A percentile compares a stretch with the other conserved stretches of the same genome.
Conservation (phyloP, 2,888 invertebrate species). For the Clunio marinus region DNA sequence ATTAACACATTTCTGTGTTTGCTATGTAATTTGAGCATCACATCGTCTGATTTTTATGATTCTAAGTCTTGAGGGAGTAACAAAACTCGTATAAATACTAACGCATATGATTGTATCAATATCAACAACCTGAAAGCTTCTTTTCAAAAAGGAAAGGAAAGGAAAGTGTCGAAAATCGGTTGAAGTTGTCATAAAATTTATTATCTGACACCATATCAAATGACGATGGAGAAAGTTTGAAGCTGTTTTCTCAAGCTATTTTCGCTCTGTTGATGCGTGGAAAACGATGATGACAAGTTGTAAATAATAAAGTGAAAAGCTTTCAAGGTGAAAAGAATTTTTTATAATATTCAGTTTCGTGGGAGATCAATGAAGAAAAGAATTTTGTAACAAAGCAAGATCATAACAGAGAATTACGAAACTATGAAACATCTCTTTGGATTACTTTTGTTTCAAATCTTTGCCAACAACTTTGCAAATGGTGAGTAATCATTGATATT, state of each 20-base stretch:
- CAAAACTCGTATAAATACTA: too few species aligned
- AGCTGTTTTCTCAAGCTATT: neutral
- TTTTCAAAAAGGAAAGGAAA: too few species aligned
- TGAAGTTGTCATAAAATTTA: constrained; percentile 3
- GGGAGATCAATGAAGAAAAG: constrained; percentile 8
- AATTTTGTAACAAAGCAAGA: constrained; percentile 4
- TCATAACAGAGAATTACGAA: constrained; percentile 13
- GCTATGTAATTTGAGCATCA: neutral
- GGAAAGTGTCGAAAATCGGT: neutral
- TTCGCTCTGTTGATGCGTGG: neutral
- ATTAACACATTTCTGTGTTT: constrained; percentile 4
- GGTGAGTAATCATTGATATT: constrained; percentile 28
- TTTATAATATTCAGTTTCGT: neutral
- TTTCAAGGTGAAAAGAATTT: constrained; percentile 1
- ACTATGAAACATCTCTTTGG: constrained; percentile 37
- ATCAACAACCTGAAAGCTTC: too few species aligned
- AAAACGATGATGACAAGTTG: constrained; percentile 18
- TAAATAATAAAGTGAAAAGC: constrained; percentile 30
- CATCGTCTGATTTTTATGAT: constrained; percentile 9
- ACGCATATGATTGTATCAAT: too few species aligned
- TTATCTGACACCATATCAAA: neutral
- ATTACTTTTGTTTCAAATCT: constrained; percentile 34
- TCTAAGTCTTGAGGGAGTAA: neutral
- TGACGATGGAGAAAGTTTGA: neutral
- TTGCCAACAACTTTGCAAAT: constrained; percentile 33